Conservation (phyloP, 2,888 invertebrate genomes). For the Muscina levida region DNA sequence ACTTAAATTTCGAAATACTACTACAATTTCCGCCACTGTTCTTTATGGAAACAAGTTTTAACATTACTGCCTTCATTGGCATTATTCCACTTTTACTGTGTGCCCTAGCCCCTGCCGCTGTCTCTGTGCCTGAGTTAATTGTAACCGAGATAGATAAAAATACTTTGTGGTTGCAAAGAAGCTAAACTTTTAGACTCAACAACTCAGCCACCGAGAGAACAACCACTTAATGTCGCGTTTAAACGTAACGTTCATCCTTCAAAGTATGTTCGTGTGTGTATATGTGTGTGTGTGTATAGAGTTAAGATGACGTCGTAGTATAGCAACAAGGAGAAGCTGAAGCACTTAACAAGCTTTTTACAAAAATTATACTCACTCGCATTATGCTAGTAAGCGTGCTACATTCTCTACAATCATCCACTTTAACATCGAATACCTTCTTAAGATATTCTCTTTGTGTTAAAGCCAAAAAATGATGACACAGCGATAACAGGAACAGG, state of each 20-base stretch:
- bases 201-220: constrained; percentile 29
- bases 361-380: constrained; percentile 36
- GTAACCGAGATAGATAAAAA: constrained; percentile 69
- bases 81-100: constrained; percentile 47
- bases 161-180: constrained; percentile 66
- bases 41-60: constrained; percentile 48
- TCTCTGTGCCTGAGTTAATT: constrained; percentile 64
- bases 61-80: constrained; percentile 46
- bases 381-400: not conserved
- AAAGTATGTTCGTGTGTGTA: constrained; percentile 9
- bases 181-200: constrained; percentile 25
- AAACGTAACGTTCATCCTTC: constrained; percentile 18
- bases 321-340: constrained; percentile 28
- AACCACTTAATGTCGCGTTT: constrained; percentile 51
- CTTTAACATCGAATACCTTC: constrained; percentile 48
- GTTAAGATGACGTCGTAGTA: constrained; percentile 36
- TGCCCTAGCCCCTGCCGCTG: too few relatives aligned
- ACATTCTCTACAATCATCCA: too few relatives aligned
- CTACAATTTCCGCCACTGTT: not conserved
- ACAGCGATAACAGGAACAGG: constrained; percentile 42
- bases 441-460: constrained; percentile 61
- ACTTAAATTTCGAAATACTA: too few relatives aligned
- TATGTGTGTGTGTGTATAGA: too few relatives aligned
- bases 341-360: constrained; percentile 66
- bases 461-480: constrained; percentile 62